A percentile compares a stretch with the other conserved stretches of the same genome.
These are phyloP conservation scores for Neomorphus geoffroyi DNA, from an alignment of 2,797 vertebrate genomes.

Conservation along the genomic window DNA sequence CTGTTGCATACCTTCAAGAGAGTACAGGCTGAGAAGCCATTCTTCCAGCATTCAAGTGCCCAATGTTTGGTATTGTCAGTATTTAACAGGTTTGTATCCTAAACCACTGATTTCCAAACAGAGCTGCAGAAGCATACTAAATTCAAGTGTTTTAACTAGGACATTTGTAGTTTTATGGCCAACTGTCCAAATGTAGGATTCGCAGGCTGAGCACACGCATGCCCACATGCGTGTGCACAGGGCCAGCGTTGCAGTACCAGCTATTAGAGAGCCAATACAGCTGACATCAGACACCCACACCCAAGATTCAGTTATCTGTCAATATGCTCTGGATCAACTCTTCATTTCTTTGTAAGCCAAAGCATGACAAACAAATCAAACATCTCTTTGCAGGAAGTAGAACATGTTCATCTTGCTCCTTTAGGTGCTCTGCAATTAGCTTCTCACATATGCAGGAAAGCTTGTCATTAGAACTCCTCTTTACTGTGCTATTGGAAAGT, in stretches of 20 bases:
- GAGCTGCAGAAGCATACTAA: not conserved
- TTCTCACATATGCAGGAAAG: not conserved
- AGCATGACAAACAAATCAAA: not conserved
- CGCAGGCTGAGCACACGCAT: not conserved
- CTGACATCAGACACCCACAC: not conserved
- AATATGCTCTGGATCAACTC: not conserved
- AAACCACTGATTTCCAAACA: not conserved
- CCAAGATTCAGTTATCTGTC: not conserved
- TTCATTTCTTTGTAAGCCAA: not conserved
- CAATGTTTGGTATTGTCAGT: not conserved
- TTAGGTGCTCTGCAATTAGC: slow-evolving; percentile 20
- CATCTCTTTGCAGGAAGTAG: not conserved
- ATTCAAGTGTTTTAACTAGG: not conserved
- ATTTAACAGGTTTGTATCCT: not conserved
- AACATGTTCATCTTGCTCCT: not conserved
- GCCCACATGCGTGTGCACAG: not conserved
- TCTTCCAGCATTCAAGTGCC: not conserved
- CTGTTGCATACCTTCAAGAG: slow-evolving; percentile 91
- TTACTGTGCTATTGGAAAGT: not conserved
- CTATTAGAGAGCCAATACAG: not conserved
- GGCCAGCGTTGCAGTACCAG: not conserved
- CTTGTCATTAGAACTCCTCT: not conserved
- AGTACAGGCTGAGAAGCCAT: not conserved
- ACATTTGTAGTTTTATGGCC: not conserved
- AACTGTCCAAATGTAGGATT: not conserved